Base-by-base conservation (phyloP, 1,140 invertebrate species). In the Diprion similis region DNA sequence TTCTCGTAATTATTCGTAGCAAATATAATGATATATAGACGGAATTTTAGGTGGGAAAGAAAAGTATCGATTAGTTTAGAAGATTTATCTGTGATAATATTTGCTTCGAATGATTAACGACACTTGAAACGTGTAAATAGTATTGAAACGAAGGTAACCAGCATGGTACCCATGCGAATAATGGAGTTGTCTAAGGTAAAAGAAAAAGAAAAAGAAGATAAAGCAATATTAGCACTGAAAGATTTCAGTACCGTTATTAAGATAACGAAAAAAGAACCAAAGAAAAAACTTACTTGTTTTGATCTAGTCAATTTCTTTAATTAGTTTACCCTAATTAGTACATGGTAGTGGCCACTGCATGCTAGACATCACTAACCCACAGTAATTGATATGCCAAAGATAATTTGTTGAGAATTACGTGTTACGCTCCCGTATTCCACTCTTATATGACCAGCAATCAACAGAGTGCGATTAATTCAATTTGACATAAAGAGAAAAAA, bases 271-370 rank as follows among this genome's bases (percentile, higher is more conserved):
- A 37, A 37, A 37, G n/a, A 59, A 59, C 11, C 11, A 59, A 59
- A 59, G 51, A 59, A 59, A 59, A 59, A 59, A 59, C 51, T 13
- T 59, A 59, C 1, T 59, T n/a, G n/a, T 59, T 4, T 59, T 13
- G 1, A 59, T 59, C 11, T 59, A 59, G 51, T 13, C 11, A 59
- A 59, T 59, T 17, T 59, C 51, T 10, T 59, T 11, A 17, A 59
- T 59, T 59, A 59, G 51, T 59, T 13, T 70, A 70, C 76, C 78
- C 78, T 72, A 66, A 76, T 73, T 80, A 79, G 78, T 81, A 78
- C 76, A 77, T 78, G 77, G 79, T 83, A 85, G 79, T 78, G 73
- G 80, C 79, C 81, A 84, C 71, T 85, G 84, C 84, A 85, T 85
- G 84, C 73, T 82, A 76, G 78, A 82, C 74, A 68, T 51, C 51